These are phyloP conservation scores for Chaetoderma sp. DNA, from an alignment of 2,888 invertebrate species.

Conservation along the genomic window DNA sequence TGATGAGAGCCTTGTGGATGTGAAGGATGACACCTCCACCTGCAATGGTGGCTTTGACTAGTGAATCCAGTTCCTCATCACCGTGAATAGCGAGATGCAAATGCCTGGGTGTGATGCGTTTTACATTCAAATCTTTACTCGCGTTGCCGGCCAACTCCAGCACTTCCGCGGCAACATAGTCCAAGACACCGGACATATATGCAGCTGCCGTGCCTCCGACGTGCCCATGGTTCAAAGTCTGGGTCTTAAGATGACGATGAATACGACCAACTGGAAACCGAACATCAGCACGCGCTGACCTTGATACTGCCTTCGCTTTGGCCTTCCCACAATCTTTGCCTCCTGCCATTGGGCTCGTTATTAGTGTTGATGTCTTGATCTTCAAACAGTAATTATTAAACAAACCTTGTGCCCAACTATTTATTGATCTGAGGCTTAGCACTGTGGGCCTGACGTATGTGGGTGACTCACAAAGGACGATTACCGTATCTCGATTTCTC, in stretches of 20 bases:
- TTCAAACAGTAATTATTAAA: too few species aligned
- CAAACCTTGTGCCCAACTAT: too few species aligned
- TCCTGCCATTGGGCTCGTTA: too few species aligned
- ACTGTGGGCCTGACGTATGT: too few species aligned
- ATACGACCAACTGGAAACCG: not conserved
- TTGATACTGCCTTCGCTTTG: not conserved
- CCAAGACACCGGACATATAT: not conserved
- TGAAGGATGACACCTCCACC: conserved; percentile 99
- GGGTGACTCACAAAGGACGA: too few species aligned
- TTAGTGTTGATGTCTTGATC: too few species aligned
- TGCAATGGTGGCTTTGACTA: conserved; percentile 98
- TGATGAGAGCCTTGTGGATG: conserved; percentile 98
- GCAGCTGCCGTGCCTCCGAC: not conserved
- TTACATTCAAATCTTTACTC: conserved; percentile 97
- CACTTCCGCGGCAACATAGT: not conserved
- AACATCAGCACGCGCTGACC: conserved; percentile 90
- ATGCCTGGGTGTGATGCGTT: conserved; percentile 97
- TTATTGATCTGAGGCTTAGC: too few species aligned
- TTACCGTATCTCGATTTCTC: too few species aligned
- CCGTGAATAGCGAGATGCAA: conserved; percentile 97
- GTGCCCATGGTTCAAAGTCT: not conserved
- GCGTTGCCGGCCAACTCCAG: conserved; percentile 91
- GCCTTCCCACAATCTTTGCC: too few species aligned
- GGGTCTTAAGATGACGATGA: not conserved
- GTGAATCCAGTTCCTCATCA: conserved; percentile 96